phyloP scores from a whole-genome alignment of 2,888 invertebrate genomes.

The Drosophila anomalipes region DNA sequence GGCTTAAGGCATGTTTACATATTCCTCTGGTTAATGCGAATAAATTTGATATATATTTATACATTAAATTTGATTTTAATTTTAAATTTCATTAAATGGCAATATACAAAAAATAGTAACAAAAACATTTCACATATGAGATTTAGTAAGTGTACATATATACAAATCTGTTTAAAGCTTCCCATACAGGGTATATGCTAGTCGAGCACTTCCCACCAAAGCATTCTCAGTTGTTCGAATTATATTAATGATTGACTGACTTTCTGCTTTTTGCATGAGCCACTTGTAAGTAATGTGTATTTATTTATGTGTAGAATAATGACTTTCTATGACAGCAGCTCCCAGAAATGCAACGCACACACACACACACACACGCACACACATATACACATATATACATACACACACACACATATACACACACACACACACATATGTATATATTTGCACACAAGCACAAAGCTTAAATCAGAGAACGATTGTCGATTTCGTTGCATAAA shows the following conservation, averaged over 20 bases:
- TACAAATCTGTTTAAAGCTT: neutral
- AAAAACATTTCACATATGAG: neutral
- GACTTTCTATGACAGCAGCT: conserved; percentile 52
- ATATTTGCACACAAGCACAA: conserved; percentile 8
- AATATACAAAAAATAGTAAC: neutral
- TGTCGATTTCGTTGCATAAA: conserved; percentile 47
- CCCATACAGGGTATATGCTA: neutral
- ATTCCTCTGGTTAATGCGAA: neutral
- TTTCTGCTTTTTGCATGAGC: conserved; percentile 44
- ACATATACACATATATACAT: conserved; percentile 16
- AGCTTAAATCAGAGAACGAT: conserved; percentile 43
- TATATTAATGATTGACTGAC: conserved; percentile 17
- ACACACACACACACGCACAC: conserved; percentile 4
- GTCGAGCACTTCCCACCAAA: neutral
- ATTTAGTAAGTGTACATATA: neutral
- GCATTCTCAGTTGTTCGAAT: conserved; percentile 7
- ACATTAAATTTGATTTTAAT: neutral
- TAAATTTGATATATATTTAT: neutral
- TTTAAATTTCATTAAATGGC: neutral
- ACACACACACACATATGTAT: conserved; percentile 2
- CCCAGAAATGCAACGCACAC: conserved; percentile 51
- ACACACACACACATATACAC: conserved; percentile 8
- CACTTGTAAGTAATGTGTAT: conserved; percentile 20
- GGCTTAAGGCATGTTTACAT: too few relatives aligned
- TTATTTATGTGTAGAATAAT: conserved; percentile 17